These are phyloP conservation scores for Dermatophagoides farinae DNA, from an alignment of 1,140 invertebrate species.

Conservation along the genomic window DNA sequence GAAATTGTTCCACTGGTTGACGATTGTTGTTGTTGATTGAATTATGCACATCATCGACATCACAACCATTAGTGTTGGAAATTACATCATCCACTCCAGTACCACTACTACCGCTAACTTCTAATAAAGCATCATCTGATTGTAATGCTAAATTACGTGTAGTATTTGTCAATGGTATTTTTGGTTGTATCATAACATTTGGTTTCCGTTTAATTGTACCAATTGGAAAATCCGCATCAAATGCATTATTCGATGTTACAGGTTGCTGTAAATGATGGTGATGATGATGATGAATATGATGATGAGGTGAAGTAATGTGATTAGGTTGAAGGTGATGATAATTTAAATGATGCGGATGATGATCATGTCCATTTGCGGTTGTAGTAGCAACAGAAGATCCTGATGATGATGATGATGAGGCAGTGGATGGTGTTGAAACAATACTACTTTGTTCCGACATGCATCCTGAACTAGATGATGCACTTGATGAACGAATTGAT, in stretches of 20 bases:
- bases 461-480: conserved; percentile 21
- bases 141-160: conserved; percentile 41
- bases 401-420: conserved; percentile 33
- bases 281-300: conserved; percentile 12
- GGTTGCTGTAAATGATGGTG: neutral
- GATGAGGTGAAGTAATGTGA: conserved; percentile 4
- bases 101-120: neutral
- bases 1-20: neutral
- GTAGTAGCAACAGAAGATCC: conserved; percentile 23
- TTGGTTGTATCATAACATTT: conserved; percentile 24
- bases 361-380: neutral
- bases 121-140: conserved; percentile 16
- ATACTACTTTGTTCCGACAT: conserved; percentile 34
- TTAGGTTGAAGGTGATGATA: conserved; percentile 6
- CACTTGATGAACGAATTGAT: conserved; percentile 18
- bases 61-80: neutral
- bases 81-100: neutral
- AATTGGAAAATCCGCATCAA: conserved; percentile 44
- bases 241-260: conserved; percentile 21
- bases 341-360: neutral
- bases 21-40: neutral
- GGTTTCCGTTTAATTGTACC: conserved; percentile 25
- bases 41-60: neutral
- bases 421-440: conserved; percentile 29
- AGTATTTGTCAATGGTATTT: conserved; percentile 69